Percentiles rank a stretch among this genome's conserved stretches.
phyloP scores from a whole-genome alignment of 2,888 invertebrate species.

The Drosophila recens region DNA sequence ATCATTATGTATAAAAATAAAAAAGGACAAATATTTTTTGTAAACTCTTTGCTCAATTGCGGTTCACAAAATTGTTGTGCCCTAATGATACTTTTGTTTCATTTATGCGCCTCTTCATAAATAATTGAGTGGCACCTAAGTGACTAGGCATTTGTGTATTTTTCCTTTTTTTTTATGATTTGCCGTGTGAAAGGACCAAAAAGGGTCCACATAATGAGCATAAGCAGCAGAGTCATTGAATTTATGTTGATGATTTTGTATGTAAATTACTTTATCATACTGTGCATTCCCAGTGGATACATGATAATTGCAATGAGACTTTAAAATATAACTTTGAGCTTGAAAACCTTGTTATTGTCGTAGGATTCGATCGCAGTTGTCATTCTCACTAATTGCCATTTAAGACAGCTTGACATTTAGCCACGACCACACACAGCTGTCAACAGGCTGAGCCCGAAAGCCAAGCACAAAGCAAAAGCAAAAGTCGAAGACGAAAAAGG shows the following conservation, averaged over 20 bases:
- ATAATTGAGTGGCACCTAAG: conserved; percentile 72
- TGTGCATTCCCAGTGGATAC: conserved; percentile 35
- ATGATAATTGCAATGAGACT: conserved; percentile 48
- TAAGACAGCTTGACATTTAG: conserved; percentile 48
- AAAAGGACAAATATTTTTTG: conserved; percentile 4
- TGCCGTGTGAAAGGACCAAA: conserved; percentile 20
- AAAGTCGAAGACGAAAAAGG: background rate
- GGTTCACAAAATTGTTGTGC: conserved; percentile 13
- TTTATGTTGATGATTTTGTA: conserved; percentile 71
- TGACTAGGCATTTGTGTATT: conserved; percentile 45
- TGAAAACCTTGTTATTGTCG: background rate
- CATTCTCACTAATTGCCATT: conserved; percentile 53
- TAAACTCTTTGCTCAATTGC: conserved; percentile 32
- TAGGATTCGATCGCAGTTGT: conserved; percentile 4
- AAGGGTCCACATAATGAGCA: conserved; percentile 42
- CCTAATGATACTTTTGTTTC: conserved; percentile 38
- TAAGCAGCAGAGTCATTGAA: conserved; percentile 64
- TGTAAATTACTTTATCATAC: conserved; percentile 51
- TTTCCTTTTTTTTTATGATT: conserved; percentile 31
- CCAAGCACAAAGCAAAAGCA: conserved; percentile 3
- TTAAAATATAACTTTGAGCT: background rate
- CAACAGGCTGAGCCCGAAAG: conserved; percentile 19
- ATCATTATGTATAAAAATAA: background rate
- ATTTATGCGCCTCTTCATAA: conserved; percentile 52
- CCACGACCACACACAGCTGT: conserved; percentile 34